Conservation (phyloP, 2,797 vertebrate species). For the Melanotaenia trifasciata region DNA sequence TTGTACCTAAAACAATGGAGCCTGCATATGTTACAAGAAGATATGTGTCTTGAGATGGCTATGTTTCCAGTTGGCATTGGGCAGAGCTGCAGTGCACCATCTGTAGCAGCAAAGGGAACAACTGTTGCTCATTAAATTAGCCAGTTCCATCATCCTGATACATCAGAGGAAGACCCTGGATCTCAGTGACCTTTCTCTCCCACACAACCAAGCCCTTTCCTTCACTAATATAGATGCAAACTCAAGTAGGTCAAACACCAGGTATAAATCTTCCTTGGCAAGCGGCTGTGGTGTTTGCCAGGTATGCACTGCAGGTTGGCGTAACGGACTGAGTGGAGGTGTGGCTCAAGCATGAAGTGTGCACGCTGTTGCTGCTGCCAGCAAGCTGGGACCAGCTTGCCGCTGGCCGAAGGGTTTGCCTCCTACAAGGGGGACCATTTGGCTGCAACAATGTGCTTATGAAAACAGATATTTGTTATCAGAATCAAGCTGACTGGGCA, state of each 20-base stretch:
- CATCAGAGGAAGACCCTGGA: constrained; percentile 91
- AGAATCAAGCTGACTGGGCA: constrained; percentile 71
- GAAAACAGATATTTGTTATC: constrained; percentile 78
- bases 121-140: constrained; percentile 99
- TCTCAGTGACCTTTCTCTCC: constrained; percentile 94
- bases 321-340: constrained; percentile 85
- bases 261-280: constrained; percentile 94
- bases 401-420: constrained; percentile 88
- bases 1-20: constrained; percentile 25
- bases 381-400: constrained; percentile 87
- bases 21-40: constrained; percentile 35
- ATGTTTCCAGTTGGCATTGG: constrained; percentile 77
- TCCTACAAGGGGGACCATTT: constrained; percentile 89
- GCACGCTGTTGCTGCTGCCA: constrained; percentile 82
- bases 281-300: constrained; percentile 87
- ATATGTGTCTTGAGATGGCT: constrained; percentile 64
- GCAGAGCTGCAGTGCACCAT: constrained; percentile 86
- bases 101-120: constrained; percentile 94
- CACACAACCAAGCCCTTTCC: constrained; percentile 90
- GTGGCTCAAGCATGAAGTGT: constrained; percentile 84
- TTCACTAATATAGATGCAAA: constrained; percentile 94
- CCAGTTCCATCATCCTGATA: constrained; percentile 96
- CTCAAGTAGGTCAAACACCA: constrained; percentile 97
- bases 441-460: constrained; percentile 81
- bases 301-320: constrained; percentile 88